Conservation (phyloP, 2,888 invertebrate species). For the Emmelina monodactyla region DNA sequence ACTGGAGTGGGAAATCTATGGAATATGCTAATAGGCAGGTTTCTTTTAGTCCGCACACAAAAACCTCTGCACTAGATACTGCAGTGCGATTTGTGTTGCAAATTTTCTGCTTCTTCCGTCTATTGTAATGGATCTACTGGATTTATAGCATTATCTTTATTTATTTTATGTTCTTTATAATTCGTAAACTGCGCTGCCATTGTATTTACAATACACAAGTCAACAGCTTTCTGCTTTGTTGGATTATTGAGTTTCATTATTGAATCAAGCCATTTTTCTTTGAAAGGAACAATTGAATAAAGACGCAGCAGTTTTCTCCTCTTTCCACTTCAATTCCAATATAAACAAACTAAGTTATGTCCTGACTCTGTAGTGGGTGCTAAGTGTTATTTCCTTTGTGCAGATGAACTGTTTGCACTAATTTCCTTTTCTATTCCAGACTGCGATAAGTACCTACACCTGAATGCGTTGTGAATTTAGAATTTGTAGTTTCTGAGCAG, state of each 20-base stretch:
- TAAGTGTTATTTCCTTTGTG: slow-evolving; percentile 42
- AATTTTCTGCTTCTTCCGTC: slow-evolving; percentile 30
- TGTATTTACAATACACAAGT: no score
- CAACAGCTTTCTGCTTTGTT: no score
- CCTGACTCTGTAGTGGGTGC: neutral
- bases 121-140: slow-evolving; percentile 6
- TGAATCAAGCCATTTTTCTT: neutral
- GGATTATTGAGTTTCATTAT: neutral
- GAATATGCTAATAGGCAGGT: slow-evolving; percentile 59
- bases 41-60: slow-evolving; percentile 57
- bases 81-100: slow-evolving; percentile 65
- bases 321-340: slow-evolving; percentile 1
- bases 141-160: no score
- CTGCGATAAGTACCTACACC: slow-evolving; percentile 5
- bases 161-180: no score
- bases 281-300: neutral
- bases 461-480: slow-evolving; percentile 24
- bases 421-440: slow-evolving; percentile 36
- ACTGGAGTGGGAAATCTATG: slow-evolving; percentile 38
- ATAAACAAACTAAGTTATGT: neutral
- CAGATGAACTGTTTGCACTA: slow-evolving; percentile 34
- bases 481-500: no score
- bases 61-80: slow-evolving; percentile 64
- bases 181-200: no score
- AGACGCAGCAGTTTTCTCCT: neutral